Evolutionary conservation across 2,113 vertebrate species (phyloP).

Genomic region (Argyrosomus japonicus): DNA sequence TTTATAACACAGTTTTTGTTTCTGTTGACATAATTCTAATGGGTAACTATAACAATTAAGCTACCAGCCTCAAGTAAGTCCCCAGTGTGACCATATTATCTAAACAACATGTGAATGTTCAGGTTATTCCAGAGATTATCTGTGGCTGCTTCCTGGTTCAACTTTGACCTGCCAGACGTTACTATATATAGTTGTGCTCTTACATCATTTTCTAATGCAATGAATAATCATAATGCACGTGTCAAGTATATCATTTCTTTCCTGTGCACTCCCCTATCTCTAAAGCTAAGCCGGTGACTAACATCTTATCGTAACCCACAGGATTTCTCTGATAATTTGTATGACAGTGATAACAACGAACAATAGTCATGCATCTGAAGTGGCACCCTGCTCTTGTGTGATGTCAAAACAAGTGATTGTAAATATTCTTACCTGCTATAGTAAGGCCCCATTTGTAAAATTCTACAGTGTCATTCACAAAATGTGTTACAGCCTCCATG

Average conservation of each 20-base stretch:
- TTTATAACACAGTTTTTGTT: neutral
- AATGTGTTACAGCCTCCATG: slow-evolving; percentile 84
- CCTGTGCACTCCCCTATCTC: neutral
- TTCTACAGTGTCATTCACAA: slow-evolving; percentile 92
- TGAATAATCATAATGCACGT: neutral
- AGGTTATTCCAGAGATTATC: neutral
- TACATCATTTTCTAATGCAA: neutral
- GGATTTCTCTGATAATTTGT: neutral
- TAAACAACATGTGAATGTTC: neutral
- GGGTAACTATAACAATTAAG: neutral
- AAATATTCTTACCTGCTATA: slow-evolving; percentile 91
- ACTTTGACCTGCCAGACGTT: neutral
- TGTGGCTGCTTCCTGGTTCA: neutral
- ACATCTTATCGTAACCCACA: neutral
- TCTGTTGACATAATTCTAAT: neutral
- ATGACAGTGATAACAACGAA: neutral
- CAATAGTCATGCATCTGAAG: neutral
- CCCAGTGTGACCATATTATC: neutral
- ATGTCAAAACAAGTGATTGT: neutral
- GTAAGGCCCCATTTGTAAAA: slow-evolving; percentile 97
- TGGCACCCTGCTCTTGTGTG: neutral
- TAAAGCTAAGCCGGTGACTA: neutral
- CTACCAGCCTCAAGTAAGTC: neutral
- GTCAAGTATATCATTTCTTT: neutral
- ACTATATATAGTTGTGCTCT: neutral